Evolutionary conservation across 2,797 vertebrate species (phyloP).

Genomic region (Sebastes alutus): DNA sequence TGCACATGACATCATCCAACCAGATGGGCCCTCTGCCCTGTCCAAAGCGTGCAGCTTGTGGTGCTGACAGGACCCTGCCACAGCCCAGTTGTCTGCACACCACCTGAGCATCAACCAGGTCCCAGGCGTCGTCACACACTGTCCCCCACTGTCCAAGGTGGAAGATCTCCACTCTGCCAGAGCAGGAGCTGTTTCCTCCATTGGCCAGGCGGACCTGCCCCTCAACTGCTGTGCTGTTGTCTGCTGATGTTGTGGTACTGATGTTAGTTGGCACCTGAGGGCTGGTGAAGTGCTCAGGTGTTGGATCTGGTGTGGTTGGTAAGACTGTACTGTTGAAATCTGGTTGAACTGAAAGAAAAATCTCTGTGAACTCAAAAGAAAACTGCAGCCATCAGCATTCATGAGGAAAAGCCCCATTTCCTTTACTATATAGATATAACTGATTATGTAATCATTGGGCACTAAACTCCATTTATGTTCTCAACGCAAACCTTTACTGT

Average conservation of each 20-base stretch:
- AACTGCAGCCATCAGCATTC: no score
- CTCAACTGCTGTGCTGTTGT: conserved; percentile 5
- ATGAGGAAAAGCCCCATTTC: no score
- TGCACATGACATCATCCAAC: conserved; percentile 58
- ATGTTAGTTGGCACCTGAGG: no score
- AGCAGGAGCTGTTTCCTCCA: conserved; percentile 49
- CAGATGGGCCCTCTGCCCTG: conserved; percentile 58
- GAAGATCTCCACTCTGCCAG: conserved; percentile 72
- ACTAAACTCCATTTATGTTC: no score
- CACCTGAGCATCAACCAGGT: conserved; percentile 53
- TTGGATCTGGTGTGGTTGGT: no score
- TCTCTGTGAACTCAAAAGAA: background rate
- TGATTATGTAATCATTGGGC: no score
- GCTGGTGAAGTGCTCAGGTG: no score
- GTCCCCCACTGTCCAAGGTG: conserved; percentile 66
- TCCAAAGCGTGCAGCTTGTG: conserved; percentile 25
- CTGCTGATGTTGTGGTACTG: no score
- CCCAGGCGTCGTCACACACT: conserved; percentile 65
- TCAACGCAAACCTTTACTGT: no score
- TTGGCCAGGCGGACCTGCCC: conserved; percentile 54
- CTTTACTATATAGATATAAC: no score
- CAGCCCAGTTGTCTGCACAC: conserved; percentile 72
- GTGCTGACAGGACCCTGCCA: conserved; percentile 43
- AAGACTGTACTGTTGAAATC: no score
- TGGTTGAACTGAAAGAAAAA: no score